A percentile compares a stretch with the other conserved stretches of the same genome.
Conservation (phyloP, 2,797 vertebrate species). For the Eutrigla gurnardus region DNA sequence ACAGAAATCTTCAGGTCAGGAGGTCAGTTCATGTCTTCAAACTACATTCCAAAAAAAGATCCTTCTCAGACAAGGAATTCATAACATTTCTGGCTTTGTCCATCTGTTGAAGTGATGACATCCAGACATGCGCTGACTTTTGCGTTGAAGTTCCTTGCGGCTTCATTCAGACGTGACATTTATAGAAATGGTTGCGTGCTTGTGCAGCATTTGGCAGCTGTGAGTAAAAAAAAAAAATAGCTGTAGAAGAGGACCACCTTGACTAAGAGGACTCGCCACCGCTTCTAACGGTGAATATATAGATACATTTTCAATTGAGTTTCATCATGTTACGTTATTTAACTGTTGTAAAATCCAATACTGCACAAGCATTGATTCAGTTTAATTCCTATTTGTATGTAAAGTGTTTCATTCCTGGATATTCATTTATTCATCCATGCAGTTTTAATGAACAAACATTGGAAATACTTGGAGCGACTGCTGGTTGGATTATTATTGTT, state of each 20-base stretch:
- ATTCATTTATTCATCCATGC: neutral
- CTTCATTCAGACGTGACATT: neutral
- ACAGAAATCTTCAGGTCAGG: slow-evolving; percentile 19
- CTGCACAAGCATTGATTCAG: neutral
- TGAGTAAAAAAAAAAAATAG: neutral
- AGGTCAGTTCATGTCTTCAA: slow-evolving; percentile 20
- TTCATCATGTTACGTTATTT: neutral
- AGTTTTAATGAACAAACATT: neutral
- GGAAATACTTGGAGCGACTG: neutral
- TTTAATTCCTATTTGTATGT: neutral
- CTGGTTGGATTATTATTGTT: neutral
- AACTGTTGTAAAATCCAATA: neutral
- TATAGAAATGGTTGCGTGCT: neutral
- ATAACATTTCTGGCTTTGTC: neutral
- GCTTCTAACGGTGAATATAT: neutral
- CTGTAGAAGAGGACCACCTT: neutral
- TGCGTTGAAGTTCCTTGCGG: neutral
- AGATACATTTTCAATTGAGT: neutral
- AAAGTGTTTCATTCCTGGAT: too few species aligned
- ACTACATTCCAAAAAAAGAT: neutral
- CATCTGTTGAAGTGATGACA: neutral
- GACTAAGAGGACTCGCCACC: neutral
- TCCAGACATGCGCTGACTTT: neutral
- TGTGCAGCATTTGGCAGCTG: neutral
- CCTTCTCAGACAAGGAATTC: neutral